A percentile compares a stretch with the other conserved stretches of the same genome.
Evolutionary conservation across 2,888 invertebrate species (phyloP).

Genomic region (Drosophila tripunctata): DNA sequence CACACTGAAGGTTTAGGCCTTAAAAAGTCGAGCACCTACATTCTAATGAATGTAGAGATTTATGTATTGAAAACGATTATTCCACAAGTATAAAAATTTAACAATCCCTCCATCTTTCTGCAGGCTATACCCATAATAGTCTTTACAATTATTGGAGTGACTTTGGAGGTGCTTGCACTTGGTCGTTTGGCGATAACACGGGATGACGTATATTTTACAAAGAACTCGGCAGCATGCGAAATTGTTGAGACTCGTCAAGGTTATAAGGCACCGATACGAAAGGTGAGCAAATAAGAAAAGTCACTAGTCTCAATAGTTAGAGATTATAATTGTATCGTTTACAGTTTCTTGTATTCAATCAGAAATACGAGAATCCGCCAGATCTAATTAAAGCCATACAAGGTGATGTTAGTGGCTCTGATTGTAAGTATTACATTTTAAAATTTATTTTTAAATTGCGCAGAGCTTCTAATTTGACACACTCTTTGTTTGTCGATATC

Average conservation of each 20-base stretch:
- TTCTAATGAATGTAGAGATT: too few species aligned
- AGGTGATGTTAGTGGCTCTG: conserved; percentile 31
- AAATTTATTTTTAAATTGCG: not conserved
- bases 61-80: not conserved
- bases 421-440: conserved; percentile 37
- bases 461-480: conserved; percentile 3
- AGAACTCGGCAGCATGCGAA: conserved; percentile 48
- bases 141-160: conserved; percentile 32
- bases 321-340: conserved; percentile 1
- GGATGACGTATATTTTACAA: conserved; percentile 72
- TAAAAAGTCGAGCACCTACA: too few species aligned
- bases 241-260: conserved; percentile 65
- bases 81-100: not conserved
- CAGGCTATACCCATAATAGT: conserved; percentile 67
- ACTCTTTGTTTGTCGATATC: not conserved
- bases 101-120: not conserved
- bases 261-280: conserved; percentile 47
- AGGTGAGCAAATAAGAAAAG: conserved; percentile 39
- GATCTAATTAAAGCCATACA: conserved; percentile 53
- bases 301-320: too few species aligned
- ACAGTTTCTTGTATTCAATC: conserved; percentile 43
- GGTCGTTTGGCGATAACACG: conserved; percentile 51
- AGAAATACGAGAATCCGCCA: conserved; percentile 61
- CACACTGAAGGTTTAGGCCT: too few species aligned
- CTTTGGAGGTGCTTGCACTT: conserved; percentile 27